These are phyloP conservation scores for Pyrrhosoma nymphula DNA, from an alignment of 2,888 invertebrate genomes.

Conservation along the genomic window DNA sequence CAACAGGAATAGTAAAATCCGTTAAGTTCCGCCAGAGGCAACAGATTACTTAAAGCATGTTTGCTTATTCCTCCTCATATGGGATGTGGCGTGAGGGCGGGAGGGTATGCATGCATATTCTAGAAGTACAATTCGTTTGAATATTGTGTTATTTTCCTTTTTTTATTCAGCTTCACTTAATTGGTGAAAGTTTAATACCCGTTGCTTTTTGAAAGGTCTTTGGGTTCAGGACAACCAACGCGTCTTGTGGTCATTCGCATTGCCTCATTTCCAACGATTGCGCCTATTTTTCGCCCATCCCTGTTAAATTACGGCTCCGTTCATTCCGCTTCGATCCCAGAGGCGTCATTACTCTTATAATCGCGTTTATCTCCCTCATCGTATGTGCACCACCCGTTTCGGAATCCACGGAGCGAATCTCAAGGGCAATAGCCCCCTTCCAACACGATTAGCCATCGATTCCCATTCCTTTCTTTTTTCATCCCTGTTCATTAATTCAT, in stretches of 20 bases:
- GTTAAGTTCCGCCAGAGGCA: no score
- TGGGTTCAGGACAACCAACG: not conserved
- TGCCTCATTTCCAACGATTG: not conserved
- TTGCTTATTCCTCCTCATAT: no score
- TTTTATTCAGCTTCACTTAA: no score
- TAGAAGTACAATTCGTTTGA: no score
- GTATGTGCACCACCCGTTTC: not conserved
- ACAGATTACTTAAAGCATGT: no score
- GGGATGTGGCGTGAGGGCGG: no score
- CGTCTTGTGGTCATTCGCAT: not conserved
- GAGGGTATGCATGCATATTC: no score
- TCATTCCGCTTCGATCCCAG: not conserved
- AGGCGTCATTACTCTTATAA: not conserved
- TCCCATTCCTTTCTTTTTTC: not conserved
- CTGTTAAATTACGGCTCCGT: not conserved
- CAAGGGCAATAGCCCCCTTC: not conserved
- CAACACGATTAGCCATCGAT: not conserved
- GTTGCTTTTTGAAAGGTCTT: not conserved
- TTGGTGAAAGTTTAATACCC: no score
- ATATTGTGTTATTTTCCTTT: no score
- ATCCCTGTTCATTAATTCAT: conserved; percentile 6
- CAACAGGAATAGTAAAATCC: no score
- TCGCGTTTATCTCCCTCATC: not conserved
- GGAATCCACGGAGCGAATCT: not conserved
- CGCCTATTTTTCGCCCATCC: not conserved